phyloP scores from a whole-genome alignment of 2,888 invertebrate genomes.

The Pteria penguin region DNA sequence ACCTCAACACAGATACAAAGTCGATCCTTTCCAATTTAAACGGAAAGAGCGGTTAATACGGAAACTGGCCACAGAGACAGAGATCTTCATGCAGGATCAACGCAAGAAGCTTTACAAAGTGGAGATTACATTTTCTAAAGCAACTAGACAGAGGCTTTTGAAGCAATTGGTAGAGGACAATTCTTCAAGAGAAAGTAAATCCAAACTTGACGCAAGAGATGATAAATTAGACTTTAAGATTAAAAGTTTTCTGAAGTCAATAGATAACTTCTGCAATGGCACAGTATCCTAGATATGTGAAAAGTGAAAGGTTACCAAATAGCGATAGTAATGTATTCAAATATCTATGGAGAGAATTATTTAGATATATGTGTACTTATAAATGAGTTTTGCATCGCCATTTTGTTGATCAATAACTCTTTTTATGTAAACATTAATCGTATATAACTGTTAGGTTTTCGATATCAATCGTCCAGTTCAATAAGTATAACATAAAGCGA shows the following conservation, averaged over 20 bases:
- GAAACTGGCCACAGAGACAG: constrained; percentile 52
- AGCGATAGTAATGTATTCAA: no score
- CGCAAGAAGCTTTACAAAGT: constrained; percentile 50
- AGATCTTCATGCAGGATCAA: constrained; percentile 46
- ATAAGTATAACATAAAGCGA: no score
- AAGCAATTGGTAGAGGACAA: constrained; percentile 54
- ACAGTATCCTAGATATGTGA: no score
- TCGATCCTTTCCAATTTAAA: constrained; percentile 54
- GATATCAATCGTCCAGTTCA: no score
- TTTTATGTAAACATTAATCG: no score
- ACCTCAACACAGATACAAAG: constrained; percentile 57
- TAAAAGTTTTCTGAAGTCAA: constrained; percentile 50
- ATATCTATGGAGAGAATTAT: no score
- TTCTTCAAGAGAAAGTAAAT: constrained; percentile 30
- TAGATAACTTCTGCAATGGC: constrained; percentile 22
- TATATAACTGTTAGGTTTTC: no score
- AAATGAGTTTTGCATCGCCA: no score
- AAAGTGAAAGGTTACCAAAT: no score
- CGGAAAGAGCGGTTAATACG: constrained; percentile 54
- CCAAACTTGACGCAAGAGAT: constrained; percentile 16
- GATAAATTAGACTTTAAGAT: constrained; percentile 43
- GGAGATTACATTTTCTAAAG: constrained; percentile 55
- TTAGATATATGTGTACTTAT: no score
- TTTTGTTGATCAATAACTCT: no score
- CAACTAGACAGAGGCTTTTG: constrained; percentile 50